These are phyloP conservation scores for Drosophila santomea DNA, from an alignment of 1,140 invertebrate species.

Conservation along the genomic window DNA sequence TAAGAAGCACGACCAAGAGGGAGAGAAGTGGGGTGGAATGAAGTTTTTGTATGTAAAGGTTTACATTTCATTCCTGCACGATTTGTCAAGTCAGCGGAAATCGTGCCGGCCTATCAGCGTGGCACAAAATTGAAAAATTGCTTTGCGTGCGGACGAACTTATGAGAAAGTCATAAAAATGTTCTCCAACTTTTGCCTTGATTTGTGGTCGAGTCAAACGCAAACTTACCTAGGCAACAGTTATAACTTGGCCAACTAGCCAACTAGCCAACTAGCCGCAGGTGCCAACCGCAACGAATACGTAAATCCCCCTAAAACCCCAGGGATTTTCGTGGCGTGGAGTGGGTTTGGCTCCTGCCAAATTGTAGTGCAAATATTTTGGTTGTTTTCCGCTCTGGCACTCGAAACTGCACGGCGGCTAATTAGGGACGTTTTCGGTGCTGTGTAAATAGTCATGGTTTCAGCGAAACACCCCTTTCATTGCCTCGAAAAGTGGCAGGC, in stretches of 20 bases:
- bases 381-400: conserved; percentile 47
- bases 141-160: conserved; percentile 74
- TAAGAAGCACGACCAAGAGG: neutral
- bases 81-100: conserved; percentile 84
- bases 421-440: conserved; percentile 46
- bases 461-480: neutral
- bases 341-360: conserved; percentile 6
- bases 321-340: conserved; percentile 31
- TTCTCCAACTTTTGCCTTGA: conserved; percentile 54
- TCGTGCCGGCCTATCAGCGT: conserved; percentile 81
- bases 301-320: conserved; percentile 34
- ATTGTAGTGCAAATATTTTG: conserved; percentile 50
- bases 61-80: conserved; percentile 81
- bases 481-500: conserved; percentile 6
- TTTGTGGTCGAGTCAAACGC: conserved; percentile 73
- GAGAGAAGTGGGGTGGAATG: neutral
- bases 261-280: conserved; percentile 48
- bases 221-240: conserved; percentile 55
- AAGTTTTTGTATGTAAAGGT: conserved; percentile 65
- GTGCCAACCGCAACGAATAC: conserved; percentile 39
- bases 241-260: conserved; percentile 37
- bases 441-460: conserved; percentile 27
- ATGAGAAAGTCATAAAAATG: conserved; percentile 74
- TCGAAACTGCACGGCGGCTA: conserved; percentile 49
- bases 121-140: conserved; percentile 80